Evolutionary conservation across 2,797 vertebrate genomes (phyloP), one percentile per base, ranked within the genome.

Genomic region (Eurystomus glaucurus): DNA sequence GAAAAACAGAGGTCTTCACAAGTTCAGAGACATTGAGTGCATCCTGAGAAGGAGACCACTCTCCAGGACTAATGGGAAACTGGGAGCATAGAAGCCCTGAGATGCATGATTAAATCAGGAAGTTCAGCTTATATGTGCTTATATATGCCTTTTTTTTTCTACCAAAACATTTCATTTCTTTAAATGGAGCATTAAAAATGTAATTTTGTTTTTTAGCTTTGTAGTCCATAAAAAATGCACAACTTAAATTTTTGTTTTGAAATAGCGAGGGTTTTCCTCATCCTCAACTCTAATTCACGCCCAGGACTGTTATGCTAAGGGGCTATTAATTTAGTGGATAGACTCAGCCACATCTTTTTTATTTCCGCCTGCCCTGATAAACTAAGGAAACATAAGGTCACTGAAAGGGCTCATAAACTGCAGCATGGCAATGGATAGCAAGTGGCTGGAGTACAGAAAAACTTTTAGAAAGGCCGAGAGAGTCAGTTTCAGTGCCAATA

Each of bases 401-500:
- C n/a, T 8, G 1, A 8, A 75, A 92, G 62, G 51, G 12, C 51
- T 78, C 81, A 33, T 76, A 92, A 84, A 55, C 11, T 76, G 19
- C 41, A 66, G 26, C 10, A 20, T 16, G 7, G 8, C 51, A 68
- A 17, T 25, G 18, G 23, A 79, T 37, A 25, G 16, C 51, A 71
- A 70, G 14, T 19, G 29, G 14, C 7, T 69, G 35, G 29, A 76
- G 13, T 33, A 64, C 13, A 72, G 41, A 51, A 29, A 79, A 80
- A 35, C 4, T 58, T 75, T 14, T 39, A 62, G 43, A 51, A 78
- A 82, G 41, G 5, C 23, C 33, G 31, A 62, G 51, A 54, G 6
- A 35, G 5, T 35, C 0, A 0, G 9, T 35, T 74, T 50, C 33
- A 46, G n/a, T 54, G 7, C 6, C 45, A 61, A 61, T 23, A 52